phyloP scores from a whole-genome alignment of 2,113 vertebrate genomes.

The Megalops atlanticus region DNA sequence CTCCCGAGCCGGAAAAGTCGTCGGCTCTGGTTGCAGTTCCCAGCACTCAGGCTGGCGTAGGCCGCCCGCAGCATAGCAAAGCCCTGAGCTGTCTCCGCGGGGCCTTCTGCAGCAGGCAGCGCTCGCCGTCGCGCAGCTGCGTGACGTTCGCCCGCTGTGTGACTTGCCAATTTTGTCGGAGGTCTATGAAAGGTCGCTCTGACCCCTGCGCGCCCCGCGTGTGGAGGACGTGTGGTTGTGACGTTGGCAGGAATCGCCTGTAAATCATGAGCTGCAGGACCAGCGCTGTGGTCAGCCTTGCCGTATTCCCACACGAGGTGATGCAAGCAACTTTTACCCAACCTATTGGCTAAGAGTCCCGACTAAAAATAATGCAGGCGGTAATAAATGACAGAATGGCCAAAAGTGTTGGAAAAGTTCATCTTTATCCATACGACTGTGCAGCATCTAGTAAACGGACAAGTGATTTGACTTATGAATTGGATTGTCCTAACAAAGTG shows the following conservation, averaged over 20 bases:
- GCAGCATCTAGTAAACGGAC: background rate
- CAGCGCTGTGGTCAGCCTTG: background rate
- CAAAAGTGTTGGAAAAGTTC: background rate
- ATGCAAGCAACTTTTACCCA: background rate
- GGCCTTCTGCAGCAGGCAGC: background rate
- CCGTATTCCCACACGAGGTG: background rate
- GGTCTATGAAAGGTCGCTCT: slow-evolving; percentile 9
- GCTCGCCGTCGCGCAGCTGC: background rate
- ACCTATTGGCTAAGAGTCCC: background rate
- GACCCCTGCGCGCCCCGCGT: background rate
- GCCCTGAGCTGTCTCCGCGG: background rate
- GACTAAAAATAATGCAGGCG: background rate
- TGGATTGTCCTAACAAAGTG: background rate
- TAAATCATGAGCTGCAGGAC: background rate
- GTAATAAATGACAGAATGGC: background rate
- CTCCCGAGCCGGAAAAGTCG: slow-evolving; percentile 33
- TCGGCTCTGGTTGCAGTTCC: slow-evolving; percentile 48
- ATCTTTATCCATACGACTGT: background rate
- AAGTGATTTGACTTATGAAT: background rate
- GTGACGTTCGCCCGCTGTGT: background rate
- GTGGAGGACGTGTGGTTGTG: slow-evolving; percentile 5
- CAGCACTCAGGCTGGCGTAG: slow-evolving; percentile 43
- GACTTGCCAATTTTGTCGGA: slow-evolving; percentile 6
- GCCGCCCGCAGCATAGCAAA: slow-evolving; percentile 29
- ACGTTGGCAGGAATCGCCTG: slow-evolving; percentile 8